Conservation (phyloP, 2,113 vertebrate species). For the Calidris pygmaea region DNA sequence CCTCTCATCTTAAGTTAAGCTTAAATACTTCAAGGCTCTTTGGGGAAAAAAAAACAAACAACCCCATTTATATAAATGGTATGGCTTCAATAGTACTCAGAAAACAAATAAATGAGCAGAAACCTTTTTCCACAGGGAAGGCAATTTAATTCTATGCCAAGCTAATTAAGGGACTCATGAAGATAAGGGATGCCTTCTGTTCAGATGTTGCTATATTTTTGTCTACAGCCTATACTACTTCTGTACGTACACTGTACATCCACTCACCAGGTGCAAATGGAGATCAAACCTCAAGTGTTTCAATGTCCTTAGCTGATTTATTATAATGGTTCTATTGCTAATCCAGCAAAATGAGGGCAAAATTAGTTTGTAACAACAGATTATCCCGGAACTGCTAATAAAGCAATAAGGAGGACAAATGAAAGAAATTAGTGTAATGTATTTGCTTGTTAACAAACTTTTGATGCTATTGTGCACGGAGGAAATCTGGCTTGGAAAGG, state of each 20-base stretch:
- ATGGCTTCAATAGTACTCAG: neutral
- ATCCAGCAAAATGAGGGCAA: neutral
- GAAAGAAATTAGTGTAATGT: neutral
- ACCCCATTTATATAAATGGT: neutral
- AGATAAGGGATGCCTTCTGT: slow-evolving; percentile 49
- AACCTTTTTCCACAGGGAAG: neutral
- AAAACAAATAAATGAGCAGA: slow-evolving; percentile 22
- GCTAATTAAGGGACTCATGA: slow-evolving; percentile 43
- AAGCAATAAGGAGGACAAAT: neutral
- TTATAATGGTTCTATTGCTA: neutral
- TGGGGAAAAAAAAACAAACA: neutral
- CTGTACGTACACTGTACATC: neutral
- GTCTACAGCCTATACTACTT: neutral
- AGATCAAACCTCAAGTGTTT: neutral
- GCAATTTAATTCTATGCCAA: neutral
- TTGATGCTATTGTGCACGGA: neutral
- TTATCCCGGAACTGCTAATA: neutral
- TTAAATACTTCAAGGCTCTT: neutral
- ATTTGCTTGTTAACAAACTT: neutral
- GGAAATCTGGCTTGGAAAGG: neutral
- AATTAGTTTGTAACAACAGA: neutral
- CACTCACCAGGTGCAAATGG: neutral
- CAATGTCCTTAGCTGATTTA: neutral
- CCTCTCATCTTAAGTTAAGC: neutral
- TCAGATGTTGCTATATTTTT: neutral